Conservation (phyloP, 2,113 vertebrate genomes). For the Carassius carassius region DNA sequence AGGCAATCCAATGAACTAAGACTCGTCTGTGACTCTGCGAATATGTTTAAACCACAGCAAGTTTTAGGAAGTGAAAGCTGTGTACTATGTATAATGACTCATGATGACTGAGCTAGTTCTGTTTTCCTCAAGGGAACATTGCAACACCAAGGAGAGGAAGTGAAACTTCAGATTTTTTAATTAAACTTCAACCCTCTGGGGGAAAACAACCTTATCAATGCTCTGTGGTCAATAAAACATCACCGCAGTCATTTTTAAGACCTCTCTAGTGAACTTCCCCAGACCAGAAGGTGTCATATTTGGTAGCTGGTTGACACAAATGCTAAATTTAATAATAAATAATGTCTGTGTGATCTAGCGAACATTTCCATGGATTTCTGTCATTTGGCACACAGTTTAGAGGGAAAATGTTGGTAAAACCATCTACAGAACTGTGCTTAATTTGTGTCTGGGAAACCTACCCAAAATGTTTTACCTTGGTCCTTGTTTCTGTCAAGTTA, state of each 20-base stretch:
- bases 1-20: background rate
- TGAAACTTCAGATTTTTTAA: conserved; percentile 14
- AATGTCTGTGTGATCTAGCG: too few species aligned
- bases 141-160: conserved; percentile 4
- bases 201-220: background rate
- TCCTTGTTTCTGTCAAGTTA: conserved; percentile 4
- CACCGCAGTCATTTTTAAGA: background rate
- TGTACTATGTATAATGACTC: background rate
- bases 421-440: background rate
- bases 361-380: background rate
- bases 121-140: background rate
- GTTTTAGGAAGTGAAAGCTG: conserved; percentile 16
- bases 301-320: background rate
- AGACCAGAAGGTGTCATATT: background rate
- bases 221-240: conserved; percentile 16
- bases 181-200: background rate
- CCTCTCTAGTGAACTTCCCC: background rate
- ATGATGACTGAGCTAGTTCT: background rate
- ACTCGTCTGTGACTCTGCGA: background rate
- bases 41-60: background rate
- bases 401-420: background rate
- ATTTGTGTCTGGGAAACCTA: background rate
- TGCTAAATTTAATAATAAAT: too few species aligned
- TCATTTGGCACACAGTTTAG: background rate
- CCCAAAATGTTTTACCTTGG: conserved; percentile 5